Percentiles rank a stretch among this genome's conserved stretches.
Conservation (phyloP, 2,113 vertebrate genomes). For the Clarias macrocephalus region DNA sequence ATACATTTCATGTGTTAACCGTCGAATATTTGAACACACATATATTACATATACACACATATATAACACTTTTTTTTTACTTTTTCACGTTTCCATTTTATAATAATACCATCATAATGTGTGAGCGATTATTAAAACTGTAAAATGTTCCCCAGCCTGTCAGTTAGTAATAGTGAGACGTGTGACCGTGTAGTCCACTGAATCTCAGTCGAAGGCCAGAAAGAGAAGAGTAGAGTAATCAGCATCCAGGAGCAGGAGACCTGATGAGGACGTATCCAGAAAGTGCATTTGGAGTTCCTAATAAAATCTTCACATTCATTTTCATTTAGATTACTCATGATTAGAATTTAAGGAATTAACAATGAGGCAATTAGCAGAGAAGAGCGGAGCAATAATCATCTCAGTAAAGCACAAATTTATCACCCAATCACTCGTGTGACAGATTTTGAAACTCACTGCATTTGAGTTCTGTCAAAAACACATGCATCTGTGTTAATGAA, state of each 20-base stretch:
- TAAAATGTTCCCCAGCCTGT: not conserved
- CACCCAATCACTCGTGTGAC: too few species aligned
- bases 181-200: too few species aligned
- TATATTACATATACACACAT: not conserved
- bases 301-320: not conserved
- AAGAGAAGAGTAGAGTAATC: too few species aligned
- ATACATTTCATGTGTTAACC: not conserved
- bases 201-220: too few species aligned
- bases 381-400: not conserved
- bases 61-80: not conserved
- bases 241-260: too few species aligned
- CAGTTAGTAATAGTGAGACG: too few species aligned
- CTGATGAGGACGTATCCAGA: too few species aligned
- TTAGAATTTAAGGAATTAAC: not conserved
- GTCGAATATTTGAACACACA: not conserved
- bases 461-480: not conserved
- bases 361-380: not conserved
- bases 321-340: not conserved
- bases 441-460: not conserved
- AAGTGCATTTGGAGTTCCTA: not conserved
- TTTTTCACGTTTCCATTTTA: not conserved
- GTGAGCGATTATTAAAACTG: slow-evolving; percentile 13
- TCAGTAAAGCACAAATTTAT: not conserved
- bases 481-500: too few species aligned
- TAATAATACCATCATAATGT: slow-evolving; percentile 60